phyloP scores from a whole-genome alignment of 2,797 vertebrate species.

The Dryobates pubescens region DNA sequence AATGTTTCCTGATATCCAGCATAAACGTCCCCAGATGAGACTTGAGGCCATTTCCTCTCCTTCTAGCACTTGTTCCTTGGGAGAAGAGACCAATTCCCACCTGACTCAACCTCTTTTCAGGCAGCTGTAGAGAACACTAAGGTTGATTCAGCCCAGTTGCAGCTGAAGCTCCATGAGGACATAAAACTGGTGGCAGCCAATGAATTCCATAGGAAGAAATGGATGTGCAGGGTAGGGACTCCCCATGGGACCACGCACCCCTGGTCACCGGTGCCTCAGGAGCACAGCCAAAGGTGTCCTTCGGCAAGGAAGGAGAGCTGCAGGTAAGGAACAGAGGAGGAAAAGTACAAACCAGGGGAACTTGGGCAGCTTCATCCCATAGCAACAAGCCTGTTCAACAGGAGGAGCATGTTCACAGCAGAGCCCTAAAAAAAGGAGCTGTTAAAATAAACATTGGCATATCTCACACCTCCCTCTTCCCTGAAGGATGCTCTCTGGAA shows the following conservation, averaged over 20 bases:
- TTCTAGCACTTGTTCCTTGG: too few relatives aligned
- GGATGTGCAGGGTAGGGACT: not conserved
- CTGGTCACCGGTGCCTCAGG: rapidly evolving
- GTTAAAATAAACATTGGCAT: conserved; percentile 68
- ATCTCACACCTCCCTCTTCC: conserved; percentile 68
- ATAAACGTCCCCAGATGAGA: too few relatives aligned
- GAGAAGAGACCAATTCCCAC: too few relatives aligned
- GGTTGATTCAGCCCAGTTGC: not conserved
- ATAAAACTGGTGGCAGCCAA: not conserved
- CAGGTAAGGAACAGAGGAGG: not conserved
- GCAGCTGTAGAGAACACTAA: not conserved
- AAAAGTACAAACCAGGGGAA: not conserved
- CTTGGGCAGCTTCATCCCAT: conserved; percentile 28
- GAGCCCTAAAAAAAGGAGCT: conserved; percentile 62
- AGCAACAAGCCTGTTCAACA: conserved; percentile 63
- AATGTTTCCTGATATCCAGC: too few relatives aligned
- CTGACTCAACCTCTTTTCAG: too few relatives aligned
- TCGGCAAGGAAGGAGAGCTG: not conserved
- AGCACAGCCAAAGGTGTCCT: not conserved
- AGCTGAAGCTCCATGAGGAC: not conserved
- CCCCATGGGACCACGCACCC: rapidly evolving
- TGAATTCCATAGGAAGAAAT: not conserved
- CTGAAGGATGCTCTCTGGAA: conserved; percentile 49
- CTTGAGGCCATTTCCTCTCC: too few relatives aligned
- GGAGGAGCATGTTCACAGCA: conserved; percentile 43